Conservation (phyloP, 2,113 vertebrate genomes). For the Pelvicachromis taeniatus region DNA sequence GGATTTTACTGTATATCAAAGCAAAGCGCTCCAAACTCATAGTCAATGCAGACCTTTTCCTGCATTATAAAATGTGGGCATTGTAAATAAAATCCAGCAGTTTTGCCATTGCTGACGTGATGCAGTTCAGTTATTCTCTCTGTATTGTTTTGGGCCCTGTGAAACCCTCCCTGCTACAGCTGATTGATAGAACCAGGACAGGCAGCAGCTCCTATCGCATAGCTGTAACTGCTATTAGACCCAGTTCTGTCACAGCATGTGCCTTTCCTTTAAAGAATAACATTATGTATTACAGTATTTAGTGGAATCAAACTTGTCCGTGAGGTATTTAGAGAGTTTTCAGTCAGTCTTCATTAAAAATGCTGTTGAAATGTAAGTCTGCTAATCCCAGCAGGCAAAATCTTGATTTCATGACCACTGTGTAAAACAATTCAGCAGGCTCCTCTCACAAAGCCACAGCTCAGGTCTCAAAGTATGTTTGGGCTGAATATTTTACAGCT, state of each 20-base stretch:
- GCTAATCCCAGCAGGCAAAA: neutral
- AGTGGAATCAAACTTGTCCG: slow-evolving; percentile 3
- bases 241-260: slow-evolving; percentile 65
- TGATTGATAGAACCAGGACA: slow-evolving; percentile 69
- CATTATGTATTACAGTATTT: slow-evolving; percentile 32
- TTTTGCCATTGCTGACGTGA: slow-evolving; percentile 16
- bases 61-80: neutral
- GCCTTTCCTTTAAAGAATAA: slow-evolving; percentile 25
- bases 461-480: neutral
- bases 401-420: neutral
- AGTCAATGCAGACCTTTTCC: neutral
- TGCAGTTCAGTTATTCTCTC: slow-evolving; percentile 24
- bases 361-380: neutral
- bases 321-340: neutral
- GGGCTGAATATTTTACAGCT: neutral
- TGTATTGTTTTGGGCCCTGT: slow-evolving; percentile 31
- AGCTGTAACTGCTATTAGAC: slow-evolving; percentile 44
- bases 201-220: slow-evolving; percentile 25
- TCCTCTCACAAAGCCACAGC: neutral
- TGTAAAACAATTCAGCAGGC: neutral
- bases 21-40: neutral
- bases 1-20: slow-evolving; percentile 22
- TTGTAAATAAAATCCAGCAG: neutral
- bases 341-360: neutral
- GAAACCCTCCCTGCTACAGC: slow-evolving; percentile 24